These are phyloP conservation scores for Atethmia centrago DNA, from an alignment of 2,888 invertebrate genomes.

Conservation along the genomic window DNA sequence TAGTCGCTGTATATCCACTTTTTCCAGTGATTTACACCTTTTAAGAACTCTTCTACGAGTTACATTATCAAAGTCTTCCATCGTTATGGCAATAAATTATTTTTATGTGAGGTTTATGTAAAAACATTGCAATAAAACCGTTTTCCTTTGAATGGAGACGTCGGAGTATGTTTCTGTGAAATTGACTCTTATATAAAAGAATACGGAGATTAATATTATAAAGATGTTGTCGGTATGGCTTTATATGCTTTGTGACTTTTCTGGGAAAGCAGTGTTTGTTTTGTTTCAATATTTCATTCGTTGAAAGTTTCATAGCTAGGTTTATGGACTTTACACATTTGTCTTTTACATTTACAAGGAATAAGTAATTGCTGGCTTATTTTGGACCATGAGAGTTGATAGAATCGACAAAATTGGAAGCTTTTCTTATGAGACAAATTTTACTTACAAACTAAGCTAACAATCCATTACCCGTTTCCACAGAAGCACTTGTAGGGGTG, in stretches of 20 bases:
- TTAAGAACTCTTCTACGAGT: too few species aligned
- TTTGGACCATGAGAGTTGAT: neutral
- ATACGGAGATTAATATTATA: conserved; percentile 53
- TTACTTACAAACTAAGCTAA: neutral
- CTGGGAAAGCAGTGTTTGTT: neutral
- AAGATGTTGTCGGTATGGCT: conserved; percentile 12
- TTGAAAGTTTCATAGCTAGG: neutral
- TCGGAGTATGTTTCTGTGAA: conserved; percentile 63
- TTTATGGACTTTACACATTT: neutral
- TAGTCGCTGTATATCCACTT: too few species aligned
- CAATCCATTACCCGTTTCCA: neutral
- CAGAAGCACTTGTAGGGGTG: too few species aligned
- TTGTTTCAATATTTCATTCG: neutral
- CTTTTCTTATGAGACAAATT: neutral
- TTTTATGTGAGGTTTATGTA: conserved; percentile 84
- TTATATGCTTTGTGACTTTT: neutral
- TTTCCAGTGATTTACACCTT: too few species aligned
- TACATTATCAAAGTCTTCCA: too few species aligned
- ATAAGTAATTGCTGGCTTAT: neutral
- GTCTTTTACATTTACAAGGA: neutral
- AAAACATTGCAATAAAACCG: conserved; percentile 83
- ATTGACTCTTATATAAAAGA: conserved; percentile 64
- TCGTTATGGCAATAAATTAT: conserved; percentile 82
- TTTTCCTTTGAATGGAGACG: conserved; percentile 76
- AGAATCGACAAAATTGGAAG: neutral